These are phyloP conservation scores for Nanger granti DNA, from an alignment of 2,113 vertebrate species.

Conservation along the genomic window DNA sequence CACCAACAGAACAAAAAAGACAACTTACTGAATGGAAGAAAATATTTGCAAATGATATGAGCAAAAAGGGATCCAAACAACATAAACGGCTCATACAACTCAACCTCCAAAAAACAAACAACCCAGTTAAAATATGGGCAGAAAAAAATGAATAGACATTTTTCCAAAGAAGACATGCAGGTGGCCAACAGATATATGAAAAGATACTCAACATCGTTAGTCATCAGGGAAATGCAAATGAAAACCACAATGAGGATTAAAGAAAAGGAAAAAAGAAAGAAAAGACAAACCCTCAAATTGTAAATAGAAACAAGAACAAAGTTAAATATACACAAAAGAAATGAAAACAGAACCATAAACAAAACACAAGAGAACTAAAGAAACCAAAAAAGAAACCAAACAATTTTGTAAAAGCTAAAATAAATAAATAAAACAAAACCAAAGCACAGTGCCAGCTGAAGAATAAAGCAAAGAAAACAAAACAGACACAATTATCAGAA, in stretches of 20 bases:
- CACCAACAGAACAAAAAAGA: background rate
- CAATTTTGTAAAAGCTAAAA: no score
- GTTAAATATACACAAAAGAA: background rate
- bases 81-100: fast-evolving
- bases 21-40: background rate
- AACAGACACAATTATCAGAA: no score
- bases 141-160: background rate
- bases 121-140: background rate
- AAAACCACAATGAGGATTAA: background rate
- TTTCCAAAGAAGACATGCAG: background rate
- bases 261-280: background rate
- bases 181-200: background rate
- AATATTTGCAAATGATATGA: background rate
- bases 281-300: background rate
- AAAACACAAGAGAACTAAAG: background rate
- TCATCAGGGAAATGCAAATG: background rate
- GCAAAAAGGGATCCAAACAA: background rate
- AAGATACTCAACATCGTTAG: background rate
- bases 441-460: no score
- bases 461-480: no score
- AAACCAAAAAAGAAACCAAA: background rate
- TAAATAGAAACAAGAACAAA: background rate
- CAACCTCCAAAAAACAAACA: background rate
- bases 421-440: no score
- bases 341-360: background rate